Conservation (phyloP, 2,113 vertebrate species). For the Pangasianodon hypophthalmus region DNA sequence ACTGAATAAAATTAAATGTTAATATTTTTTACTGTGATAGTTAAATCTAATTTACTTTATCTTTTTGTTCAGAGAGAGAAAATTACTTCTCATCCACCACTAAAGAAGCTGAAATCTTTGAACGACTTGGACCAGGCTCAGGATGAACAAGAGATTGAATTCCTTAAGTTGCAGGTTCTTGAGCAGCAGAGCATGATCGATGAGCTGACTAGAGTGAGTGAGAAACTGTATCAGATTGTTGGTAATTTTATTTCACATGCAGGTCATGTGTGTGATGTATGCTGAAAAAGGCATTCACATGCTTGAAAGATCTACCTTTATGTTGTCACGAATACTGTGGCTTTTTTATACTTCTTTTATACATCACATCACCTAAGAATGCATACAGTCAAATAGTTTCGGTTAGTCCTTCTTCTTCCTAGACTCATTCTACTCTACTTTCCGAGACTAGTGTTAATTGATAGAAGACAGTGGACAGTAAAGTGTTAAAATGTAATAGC, state of each 20-base stretch:
- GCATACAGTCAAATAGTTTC: neutral
- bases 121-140: constrained; percentile 97
- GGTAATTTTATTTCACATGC: neutral
- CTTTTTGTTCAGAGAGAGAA: constrained; percentile 85
- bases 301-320: neutral
- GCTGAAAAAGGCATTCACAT: neutral
- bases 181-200: constrained; percentile 90
- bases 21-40: neutral
- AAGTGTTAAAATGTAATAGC: neutral
- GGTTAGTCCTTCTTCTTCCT: neutral
- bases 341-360: neutral
- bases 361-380: neutral
- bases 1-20: neutral
- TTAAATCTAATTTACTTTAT: neutral
- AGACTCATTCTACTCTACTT: neutral
- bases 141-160: constrained; percentile 96
- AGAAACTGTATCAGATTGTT: neutral
- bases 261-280: neutral
- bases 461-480: neutral
- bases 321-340: neutral
- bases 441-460: neutral
- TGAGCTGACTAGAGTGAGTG: constrained; percentile 75
- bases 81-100: constrained; percentile 88
- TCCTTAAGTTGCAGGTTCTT: constrained; percentile 96
- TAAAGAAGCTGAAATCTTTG: constrained; percentile 95